Conservation (phyloP, 1,140 invertebrate species). For the Papilio glaucus region DNA sequence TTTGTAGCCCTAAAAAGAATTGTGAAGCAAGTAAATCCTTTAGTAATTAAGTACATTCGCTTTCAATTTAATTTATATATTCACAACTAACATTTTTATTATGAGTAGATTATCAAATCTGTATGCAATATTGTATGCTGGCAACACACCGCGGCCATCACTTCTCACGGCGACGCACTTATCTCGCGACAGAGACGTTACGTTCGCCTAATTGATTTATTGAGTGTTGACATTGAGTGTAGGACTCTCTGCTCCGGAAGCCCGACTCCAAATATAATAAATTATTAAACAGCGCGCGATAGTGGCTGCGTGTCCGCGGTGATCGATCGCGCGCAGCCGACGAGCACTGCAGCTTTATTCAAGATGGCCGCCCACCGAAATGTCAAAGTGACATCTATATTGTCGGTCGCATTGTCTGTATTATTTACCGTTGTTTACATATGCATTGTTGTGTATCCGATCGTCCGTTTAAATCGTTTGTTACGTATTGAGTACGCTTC, state of each 20-base stretch:
- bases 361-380: conserved; percentile 62
- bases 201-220: conserved; percentile 75
- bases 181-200: conserved; percentile 59
- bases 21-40: too few relatives aligned
- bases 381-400: conserved; percentile 51
- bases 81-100: neutral
- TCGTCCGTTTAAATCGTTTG: conserved; percentile 28
- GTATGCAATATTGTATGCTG: neutral
- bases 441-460: conserved; percentile 21
- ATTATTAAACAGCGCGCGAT: conserved; percentile 59
- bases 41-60: neutral
- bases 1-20: too few relatives aligned
- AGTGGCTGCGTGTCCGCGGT: conserved; percentile 48
- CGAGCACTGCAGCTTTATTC: conserved; percentile 52
- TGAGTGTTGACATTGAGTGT: conserved; percentile 68
- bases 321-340: conserved; percentile 68
- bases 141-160: neutral
- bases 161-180: conserved; percentile 37
- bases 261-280: conserved; percentile 70
- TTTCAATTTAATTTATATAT: neutral
- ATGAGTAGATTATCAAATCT: neutral
- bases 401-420: conserved; percentile 19
- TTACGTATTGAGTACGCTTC: conserved; percentile 9
- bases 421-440: conserved; percentile 31
- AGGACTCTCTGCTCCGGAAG: conserved; percentile 67